These are phyloP conservation scores for Trimorus sp. DNA, from an alignment of 2,888 invertebrate genomes.

Conservation along the genomic window DNA sequence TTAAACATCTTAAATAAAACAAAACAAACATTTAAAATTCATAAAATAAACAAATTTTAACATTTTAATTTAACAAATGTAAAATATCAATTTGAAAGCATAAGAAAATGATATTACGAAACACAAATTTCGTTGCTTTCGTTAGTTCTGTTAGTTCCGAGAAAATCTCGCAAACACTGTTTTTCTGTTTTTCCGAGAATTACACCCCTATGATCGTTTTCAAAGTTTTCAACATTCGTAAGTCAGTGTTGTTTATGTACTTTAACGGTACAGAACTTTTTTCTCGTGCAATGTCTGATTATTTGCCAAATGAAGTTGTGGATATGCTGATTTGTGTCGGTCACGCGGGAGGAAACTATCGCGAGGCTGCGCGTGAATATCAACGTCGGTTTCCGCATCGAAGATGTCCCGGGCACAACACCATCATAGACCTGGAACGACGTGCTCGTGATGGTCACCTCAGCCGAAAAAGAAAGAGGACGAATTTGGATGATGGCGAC, in stretches of 20 bases:
- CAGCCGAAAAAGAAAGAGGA: conserved; percentile 9
- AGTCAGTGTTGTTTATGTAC: background rate
- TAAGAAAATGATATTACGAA: too few relatives aligned
- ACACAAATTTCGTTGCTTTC: too few relatives aligned
- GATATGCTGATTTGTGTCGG: conserved; percentile 19
- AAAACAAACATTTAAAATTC: too few relatives aligned
- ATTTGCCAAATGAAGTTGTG: conserved; percentile 5
- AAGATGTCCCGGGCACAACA: conserved; percentile 1
- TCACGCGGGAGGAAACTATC: background rate
- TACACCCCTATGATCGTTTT: too few relatives aligned
- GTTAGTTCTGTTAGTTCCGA: too few relatives aligned
- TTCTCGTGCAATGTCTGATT: conserved; percentile 27
- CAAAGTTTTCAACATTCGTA: too few relatives aligned
- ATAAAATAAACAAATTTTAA: too few relatives aligned
- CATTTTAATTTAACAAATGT: too few relatives aligned
- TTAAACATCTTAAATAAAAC: too few relatives aligned
- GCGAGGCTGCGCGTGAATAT: conserved; percentile 10
- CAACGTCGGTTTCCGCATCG: conserved; percentile 3
- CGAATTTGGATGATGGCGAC: background rate
- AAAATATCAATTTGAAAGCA: too few relatives aligned
- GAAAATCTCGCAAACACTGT: too few relatives aligned
- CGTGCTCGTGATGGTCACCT: conserved; percentile 9
- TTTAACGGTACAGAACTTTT: background rate
- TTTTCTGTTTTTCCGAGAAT: too few relatives aligned
- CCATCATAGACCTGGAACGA: conserved; percentile 5